phyloP scores from a whole-genome alignment of 2,797 vertebrate genomes.

The Anabas testudineus region DNA sequence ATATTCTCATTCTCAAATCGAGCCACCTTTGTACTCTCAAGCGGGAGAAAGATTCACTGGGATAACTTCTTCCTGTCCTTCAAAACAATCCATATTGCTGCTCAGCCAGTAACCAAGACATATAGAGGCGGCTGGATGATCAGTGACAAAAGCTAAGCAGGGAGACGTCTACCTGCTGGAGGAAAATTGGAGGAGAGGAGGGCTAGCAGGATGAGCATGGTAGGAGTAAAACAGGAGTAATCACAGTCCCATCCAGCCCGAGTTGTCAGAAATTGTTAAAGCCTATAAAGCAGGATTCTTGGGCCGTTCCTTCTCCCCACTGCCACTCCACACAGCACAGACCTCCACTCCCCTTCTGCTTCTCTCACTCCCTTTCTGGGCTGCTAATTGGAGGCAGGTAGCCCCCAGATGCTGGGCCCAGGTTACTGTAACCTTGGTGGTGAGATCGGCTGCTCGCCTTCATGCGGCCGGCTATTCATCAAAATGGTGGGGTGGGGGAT shows the following conservation, averaged over 20 bases:
- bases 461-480: slow-evolving; percentile 85
- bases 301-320: slow-evolving; percentile 59
- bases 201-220: slow-evolving; percentile 37
- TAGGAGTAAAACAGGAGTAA: slow-evolving; percentile 70
- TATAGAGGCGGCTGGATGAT: slow-evolving; percentile 78
- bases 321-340: slow-evolving; percentile 35
- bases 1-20: slow-evolving; percentile 56
- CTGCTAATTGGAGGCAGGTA: slow-evolving; percentile 85
- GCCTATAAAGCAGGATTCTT: slow-evolving; percentile 79
- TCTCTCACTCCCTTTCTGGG: slow-evolving; percentile 49
- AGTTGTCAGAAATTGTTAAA: slow-evolving; percentile 83
- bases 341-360: slow-evolving; percentile 46
- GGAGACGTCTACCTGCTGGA: slow-evolving; percentile 81
- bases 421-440: slow-evolving; percentile 88
- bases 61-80: slow-evolving; percentile 75
- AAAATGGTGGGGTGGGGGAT: slow-evolving; percentile 68
- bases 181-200: slow-evolving; percentile 36
- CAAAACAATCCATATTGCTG: slow-evolving; percentile 79
- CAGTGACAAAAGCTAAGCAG: slow-evolving; percentile 81
- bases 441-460: slow-evolving; percentile 80
- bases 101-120: slow-evolving; percentile 79
- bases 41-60: slow-evolving; percentile 52
- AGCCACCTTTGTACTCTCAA: slow-evolving; percentile 47
- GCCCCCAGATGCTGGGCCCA: slow-evolving; percentile 78
- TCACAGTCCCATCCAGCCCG: slow-evolving; percentile 78